Evolutionary conservation across 1,140 invertebrate species (phyloP).

Genomic region (Nephotettix cincticeps): DNA sequence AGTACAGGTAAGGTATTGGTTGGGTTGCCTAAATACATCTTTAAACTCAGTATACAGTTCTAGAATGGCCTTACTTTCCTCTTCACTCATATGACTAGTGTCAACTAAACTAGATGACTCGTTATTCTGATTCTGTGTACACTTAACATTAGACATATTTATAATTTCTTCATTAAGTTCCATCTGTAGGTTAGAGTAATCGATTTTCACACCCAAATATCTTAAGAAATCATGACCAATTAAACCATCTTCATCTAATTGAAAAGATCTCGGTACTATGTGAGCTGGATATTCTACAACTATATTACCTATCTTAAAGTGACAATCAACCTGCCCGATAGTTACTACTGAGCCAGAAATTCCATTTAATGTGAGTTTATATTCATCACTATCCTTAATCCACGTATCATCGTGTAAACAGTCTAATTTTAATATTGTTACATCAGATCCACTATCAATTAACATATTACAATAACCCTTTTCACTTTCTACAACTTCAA

Average conservation of each 20-base stretch:
- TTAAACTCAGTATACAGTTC: not conserved
- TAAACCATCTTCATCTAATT: slow-evolving; percentile 11
- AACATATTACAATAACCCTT: not conserved
- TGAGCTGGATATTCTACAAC: not conserved
- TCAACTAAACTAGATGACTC: not conserved
- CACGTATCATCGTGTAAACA: not conserved
- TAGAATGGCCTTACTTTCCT: not conserved
- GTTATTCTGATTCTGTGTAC: not conserved
- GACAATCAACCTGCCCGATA: not conserved
- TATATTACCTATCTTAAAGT: not conserved
- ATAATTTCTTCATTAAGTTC: not conserved
- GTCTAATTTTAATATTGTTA: slow-evolving; percentile 14
- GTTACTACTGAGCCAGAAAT: not conserved
- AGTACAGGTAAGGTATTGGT: slow-evolving; percentile 1
- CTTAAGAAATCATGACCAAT: slow-evolving; percentile 16
- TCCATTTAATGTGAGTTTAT: not conserved
- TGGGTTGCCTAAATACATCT: slow-evolving; percentile 1
- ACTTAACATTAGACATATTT: not conserved
- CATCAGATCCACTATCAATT: slow-evolving; percentile 2
- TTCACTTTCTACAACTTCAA: not conserved
- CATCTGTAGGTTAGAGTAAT: slow-evolving; percentile 2
- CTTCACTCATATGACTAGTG: not conserved
- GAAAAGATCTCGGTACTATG: not conserved
- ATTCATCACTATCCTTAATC: not conserved
- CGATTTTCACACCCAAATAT: not conserved